A percentile compares a stretch with the other conserved stretches of the same genome.
Evolutionary conservation across 2,888 invertebrate species (phyloP).

Genomic region (Microctonus aethiopoides): DNA sequence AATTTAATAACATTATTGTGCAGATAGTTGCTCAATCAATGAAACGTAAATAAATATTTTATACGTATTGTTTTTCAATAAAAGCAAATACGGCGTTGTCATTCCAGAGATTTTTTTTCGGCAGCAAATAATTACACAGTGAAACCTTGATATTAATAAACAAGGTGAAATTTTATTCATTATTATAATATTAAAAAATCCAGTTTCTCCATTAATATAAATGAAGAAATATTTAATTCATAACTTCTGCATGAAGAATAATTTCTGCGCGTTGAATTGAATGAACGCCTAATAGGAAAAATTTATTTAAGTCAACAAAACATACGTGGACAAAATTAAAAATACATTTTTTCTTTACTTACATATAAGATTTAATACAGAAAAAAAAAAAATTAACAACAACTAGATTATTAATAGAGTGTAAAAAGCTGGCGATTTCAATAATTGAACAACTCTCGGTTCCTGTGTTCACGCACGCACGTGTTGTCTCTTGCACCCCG

Average conservation of each 20-base stretch:
- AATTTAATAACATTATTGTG: slow-evolving; percentile 50
- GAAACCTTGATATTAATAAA: neutral
- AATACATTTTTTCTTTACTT: neutral
- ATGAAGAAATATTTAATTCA: neutral
- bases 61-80: slow-evolving; percentile 58
- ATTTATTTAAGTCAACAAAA: neutral
- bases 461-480: slow-evolving; percentile 71
- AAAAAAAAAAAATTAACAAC: neutral
- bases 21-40: slow-evolving; percentile 56
- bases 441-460: slow-evolving; percentile 56
- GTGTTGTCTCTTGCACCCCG: slow-evolving; percentile 57
- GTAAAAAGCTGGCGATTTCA: slow-evolving; percentile 39
- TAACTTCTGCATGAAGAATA: neutral
- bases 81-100: slow-evolving; percentile 57
- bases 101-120: slow-evolving; percentile 49
- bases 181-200: neutral
- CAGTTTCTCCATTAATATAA: slow-evolving; percentile 25
- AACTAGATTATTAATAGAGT: neutral
- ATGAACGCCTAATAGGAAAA: neutral
- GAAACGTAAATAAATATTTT: slow-evolving; percentile 61
- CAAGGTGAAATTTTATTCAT: neutral
- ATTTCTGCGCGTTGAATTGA: neutral
- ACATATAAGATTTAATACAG: neutral
- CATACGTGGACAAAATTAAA: neutral
- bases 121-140: slow-evolving; percentile 21